Evolutionary conservation across 2,113 vertebrate species (phyloP), one percentile per base, ranked within the genome.

Genomic region (Gadus macrocephalus): DNA sequence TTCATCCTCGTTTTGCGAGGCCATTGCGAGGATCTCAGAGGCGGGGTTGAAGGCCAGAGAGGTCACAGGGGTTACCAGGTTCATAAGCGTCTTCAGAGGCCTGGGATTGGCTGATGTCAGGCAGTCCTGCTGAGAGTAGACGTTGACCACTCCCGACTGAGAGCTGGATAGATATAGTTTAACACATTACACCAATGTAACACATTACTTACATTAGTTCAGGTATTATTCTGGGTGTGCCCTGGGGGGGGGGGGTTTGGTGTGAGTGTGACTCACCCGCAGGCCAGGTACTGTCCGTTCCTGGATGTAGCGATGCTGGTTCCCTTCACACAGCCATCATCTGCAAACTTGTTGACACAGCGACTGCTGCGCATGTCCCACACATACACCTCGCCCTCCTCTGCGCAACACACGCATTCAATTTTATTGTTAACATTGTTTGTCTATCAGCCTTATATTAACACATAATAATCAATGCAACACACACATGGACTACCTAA

Each of bases 301-400:
- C 64, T 90, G 0, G 96, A 97, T 9, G 93, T 3, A 3, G 95
- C 92, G 3, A 99, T 94, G 70, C 94, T 92, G 15, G 93, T 94
- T 0, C 90, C 94, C 77, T 67, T 89, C 67, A 98, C 89, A 66
- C 92, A 95, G 56, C 97, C 97, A 59, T 98, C 96, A 67, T 99
- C 97, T 4, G 84, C 69, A 68, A 99, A 98, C 78, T 84, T 89
- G 84, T 93, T 94, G 2, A 98, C 35, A 71, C 97, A 98, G 0
- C 85, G 92, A 22, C 93, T 93, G 71, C 91, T 96, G 78, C 93
- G 94, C 71, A 95, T 84, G 75, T 98, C 96, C 96, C 96, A 99
- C 62, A 98, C 73, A 8, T 92, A 98, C 80, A 99, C 95, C 81
- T 96, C 93, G 0, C 96, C 97, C 9, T 94, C 94, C 81, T 92